Evolutionary conservation across 2,797 vertebrate genomes (phyloP).

Genomic region (Poeciliopsis gracilis): DNA sequence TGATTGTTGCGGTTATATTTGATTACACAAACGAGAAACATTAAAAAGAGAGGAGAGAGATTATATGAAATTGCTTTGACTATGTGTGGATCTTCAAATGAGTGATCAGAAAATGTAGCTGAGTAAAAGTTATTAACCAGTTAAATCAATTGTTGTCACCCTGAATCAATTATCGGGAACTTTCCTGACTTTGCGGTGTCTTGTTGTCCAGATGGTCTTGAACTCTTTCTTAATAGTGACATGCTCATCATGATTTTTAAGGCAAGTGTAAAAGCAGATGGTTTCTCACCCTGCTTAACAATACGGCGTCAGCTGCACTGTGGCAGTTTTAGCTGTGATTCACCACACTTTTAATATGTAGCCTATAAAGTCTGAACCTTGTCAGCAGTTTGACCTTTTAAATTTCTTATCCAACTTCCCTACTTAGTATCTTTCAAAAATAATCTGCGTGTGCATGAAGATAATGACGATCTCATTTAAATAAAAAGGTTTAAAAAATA

Average conservation of each 20-base stretch:
- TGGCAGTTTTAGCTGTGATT: slow-evolving; percentile 45
- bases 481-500: not conserved
- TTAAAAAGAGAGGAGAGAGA: slow-evolving; percentile 53
- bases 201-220: slow-evolving; percentile 60
- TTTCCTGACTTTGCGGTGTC: slow-evolving; percentile 60
- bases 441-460: not conserved
- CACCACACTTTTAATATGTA: slow-evolving; percentile 6
- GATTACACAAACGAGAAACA: slow-evolving; percentile 64
- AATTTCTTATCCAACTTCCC: not conserved
- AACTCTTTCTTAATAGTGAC: slow-evolving; percentile 44
- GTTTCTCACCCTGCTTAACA: slow-evolving; percentile 58
- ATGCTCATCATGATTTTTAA: slow-evolving; percentile 48
- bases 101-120: slow-evolving; percentile 43
- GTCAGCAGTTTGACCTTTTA: not conserved
- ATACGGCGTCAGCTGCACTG: slow-evolving; percentile 41
- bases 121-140: not conserved
- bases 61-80: slow-evolving; percentile 50
- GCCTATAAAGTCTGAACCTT: slow-evolving; percentile 18
- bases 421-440: not conserved
- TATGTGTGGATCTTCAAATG: slow-evolving; percentile 51
- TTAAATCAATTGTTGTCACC: slow-evolving; percentile 25
- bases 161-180: slow-evolving; percentile 32
- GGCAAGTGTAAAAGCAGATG: slow-evolving; percentile 62
- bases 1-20: slow-evolving; percentile 65
- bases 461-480: slow-evolving; percentile 1